Evolutionary conservation across 2,113 vertebrate species (phyloP), one percentile per base, ranked within the genome.

Genomic region (Cervus canadensis): DNA sequence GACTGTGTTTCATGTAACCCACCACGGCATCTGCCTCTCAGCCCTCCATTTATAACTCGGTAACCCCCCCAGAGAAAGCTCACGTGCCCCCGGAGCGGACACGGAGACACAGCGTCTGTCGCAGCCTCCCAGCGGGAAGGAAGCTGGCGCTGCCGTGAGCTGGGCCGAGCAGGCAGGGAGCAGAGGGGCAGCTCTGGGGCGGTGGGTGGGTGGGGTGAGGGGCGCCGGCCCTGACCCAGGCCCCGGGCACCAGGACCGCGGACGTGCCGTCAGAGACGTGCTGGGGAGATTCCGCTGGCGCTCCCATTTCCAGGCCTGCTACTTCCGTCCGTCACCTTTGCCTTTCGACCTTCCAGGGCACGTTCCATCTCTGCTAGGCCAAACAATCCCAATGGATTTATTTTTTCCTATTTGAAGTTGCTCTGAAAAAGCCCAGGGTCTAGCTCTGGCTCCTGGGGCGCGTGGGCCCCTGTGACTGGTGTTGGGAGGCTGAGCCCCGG

Each of bases 21-120:
- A 1, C 28, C 0, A 1, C 0, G 12, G 4, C 0, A 3, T 17
- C 71, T 28, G 3, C n/a, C 30, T 60, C 76, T 30, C 28, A 5
- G 45, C 2, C 10, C 45, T 21, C 6, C 1, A 1, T 15, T 48
- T 6, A 3, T 10, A 15, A 21, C 6, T 40, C 28, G 25, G 2
- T 13, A 23, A 26, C 6, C 28, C 7, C 28, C 23, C 28, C 7
- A 1, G 19, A 30, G 11, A 52, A 26, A 1, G 6, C 13, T 2
- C 3, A 0, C 2, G 0, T 2, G 26, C 14, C 10, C 50, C 26
- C 0, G 12, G 54, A 3, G 4, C 16, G 40, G 21, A 33, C 17
- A 5, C 6, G 0, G 1, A 40, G 71, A 25, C 0, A 1, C 14
- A 0, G 36, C 0, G 2, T 6, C 25, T n/a, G 5, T 3, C 2